Evolutionary conservation across 2,888 invertebrate species (phyloP).

Genomic region (Seira ritae): DNA sequence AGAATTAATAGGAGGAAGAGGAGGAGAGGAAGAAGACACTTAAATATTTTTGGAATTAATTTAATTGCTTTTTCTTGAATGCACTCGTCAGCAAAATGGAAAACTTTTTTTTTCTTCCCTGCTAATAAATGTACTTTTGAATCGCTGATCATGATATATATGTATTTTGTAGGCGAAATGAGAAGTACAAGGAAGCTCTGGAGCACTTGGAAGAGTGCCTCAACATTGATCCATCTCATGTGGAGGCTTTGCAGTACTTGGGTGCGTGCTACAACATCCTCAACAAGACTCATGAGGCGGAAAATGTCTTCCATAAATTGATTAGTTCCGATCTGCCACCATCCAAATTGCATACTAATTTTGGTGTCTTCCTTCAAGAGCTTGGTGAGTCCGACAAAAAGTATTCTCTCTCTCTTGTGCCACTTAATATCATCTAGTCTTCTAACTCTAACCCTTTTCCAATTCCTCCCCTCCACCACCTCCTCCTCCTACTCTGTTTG

Average conservation of each 20-base stretch:
- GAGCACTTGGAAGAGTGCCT: conserved; percentile 70
- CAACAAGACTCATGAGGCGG: conserved; percentile 69
- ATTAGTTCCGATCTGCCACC: conserved; percentile 69
- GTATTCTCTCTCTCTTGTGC: not conserved
- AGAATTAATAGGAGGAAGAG: no score
- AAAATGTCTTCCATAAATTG: conserved; percentile 70
- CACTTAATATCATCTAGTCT: not conserved
- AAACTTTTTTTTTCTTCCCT: not conserved
- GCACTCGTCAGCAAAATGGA: no score
- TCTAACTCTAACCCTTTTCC: not conserved
- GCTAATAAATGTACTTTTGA: not conserved
- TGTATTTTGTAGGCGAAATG: conserved; percentile 54
- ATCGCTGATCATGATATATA: not conserved
- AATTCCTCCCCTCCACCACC: not conserved
- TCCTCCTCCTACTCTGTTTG: conserved; percentile 20
- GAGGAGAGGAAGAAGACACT: no score
- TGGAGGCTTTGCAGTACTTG: conserved; percentile 68
- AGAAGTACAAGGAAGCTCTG: conserved; percentile 68
- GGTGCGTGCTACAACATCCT: conserved; percentile 71
- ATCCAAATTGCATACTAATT: conserved; percentile 71
- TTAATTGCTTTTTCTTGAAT: no score
- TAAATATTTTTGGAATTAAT: no score
- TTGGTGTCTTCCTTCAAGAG: conserved; percentile 70
- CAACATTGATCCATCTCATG: conserved; percentile 69
- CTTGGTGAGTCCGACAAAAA: conserved; percentile 61